Conservation (phyloP, 2,888 invertebrate genomes). For the Parthenolecanium corni region DNA sequence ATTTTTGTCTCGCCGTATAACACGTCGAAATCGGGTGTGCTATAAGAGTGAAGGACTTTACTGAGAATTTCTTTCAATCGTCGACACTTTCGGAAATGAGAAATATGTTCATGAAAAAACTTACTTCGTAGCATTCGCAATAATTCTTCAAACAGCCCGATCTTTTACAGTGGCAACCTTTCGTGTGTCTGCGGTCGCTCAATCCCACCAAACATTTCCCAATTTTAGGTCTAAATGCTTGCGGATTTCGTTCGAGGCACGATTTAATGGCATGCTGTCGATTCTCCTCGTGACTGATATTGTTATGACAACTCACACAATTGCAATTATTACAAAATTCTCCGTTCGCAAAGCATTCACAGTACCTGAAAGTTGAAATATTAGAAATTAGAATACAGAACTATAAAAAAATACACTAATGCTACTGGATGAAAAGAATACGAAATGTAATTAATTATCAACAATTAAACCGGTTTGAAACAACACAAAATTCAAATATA, state of each 20-base stretch:
- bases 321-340: slow-evolving; percentile 98
- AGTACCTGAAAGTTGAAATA: slow-evolving; percentile 50
- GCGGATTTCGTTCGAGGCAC: slow-evolving; percentile 91
- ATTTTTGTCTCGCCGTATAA: too few relatives aligned
- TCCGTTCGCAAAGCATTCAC: slow-evolving; percentile 99
- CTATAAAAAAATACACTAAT: not conserved
- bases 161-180: slow-evolving; percentile 97
- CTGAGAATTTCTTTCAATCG: too few relatives aligned
- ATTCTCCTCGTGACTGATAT: slow-evolving; percentile 87
- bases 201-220: slow-evolving; percentile 42
- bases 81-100: too few relatives aligned
- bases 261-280: slow-evolving; percentile 86
- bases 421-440: not conserved
- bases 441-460: not conserved
- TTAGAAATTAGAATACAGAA: not conserved
- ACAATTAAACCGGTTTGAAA: not conserved
- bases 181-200: slow-evolving; percentile 81
- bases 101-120: too few relatives aligned
- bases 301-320: slow-evolving; percentile 94
- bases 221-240: slow-evolving; percentile 97
- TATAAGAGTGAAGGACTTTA: too few relatives aligned
- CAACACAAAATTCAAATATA: slow-evolving; percentile 2
- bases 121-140: slow-evolving; percentile 96
- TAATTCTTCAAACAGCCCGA: slow-evolving; percentile 98
- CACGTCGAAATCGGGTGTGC: too few relatives aligned